phyloP scores from a whole-genome alignment of 2,797 vertebrate species.

The Takifugu rubripes region DNA sequence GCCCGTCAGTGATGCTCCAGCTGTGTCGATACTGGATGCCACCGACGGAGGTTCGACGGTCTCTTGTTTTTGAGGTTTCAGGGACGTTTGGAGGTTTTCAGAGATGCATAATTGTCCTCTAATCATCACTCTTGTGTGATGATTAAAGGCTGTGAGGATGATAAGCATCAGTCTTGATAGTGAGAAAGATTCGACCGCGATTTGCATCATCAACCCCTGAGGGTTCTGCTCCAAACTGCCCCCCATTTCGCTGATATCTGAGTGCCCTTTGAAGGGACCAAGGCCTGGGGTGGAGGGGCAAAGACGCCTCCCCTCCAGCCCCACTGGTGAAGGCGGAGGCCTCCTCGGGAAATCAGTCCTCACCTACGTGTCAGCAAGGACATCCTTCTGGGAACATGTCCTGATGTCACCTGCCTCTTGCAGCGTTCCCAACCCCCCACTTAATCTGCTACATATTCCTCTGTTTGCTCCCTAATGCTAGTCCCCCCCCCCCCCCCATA shows the following conservation, averaged over 20 bases:
- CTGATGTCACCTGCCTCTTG: conserved; percentile 6
- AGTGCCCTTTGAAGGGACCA: conserved; percentile 31
- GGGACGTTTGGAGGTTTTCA: too few species aligned
- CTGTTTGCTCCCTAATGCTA: conserved; percentile 34
- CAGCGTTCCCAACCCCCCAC: conserved; percentile 23
- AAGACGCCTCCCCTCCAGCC: conserved; percentile 20
- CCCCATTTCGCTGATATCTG: conserved; percentile 44
- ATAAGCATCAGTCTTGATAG: conserved; percentile 49
- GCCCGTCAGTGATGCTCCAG: neutral
- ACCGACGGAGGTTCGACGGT: too few species aligned
- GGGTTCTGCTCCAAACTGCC: conserved; percentile 23
- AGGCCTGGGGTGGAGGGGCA: conserved; percentile 17
- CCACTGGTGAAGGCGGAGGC: conserved; percentile 25
- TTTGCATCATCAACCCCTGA: conserved; percentile 6
- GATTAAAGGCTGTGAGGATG: conserved; percentile 50
- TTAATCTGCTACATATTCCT: conserved; percentile 55
- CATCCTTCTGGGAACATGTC: conserved; percentile 52
- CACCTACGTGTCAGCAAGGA: conserved; percentile 65
- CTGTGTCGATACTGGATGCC: too few species aligned
- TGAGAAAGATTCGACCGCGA: conserved; percentile 30
- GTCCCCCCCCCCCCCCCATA: neutral
- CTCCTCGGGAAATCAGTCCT: conserved; percentile 54
- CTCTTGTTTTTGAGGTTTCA: too few species aligned
- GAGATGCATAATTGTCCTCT: conserved; percentile 3
- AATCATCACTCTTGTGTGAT: conserved; percentile 27